phyloP scores from a whole-genome alignment of 2,888 invertebrate genomes.

The Melanostoma mellinum region DNA sequence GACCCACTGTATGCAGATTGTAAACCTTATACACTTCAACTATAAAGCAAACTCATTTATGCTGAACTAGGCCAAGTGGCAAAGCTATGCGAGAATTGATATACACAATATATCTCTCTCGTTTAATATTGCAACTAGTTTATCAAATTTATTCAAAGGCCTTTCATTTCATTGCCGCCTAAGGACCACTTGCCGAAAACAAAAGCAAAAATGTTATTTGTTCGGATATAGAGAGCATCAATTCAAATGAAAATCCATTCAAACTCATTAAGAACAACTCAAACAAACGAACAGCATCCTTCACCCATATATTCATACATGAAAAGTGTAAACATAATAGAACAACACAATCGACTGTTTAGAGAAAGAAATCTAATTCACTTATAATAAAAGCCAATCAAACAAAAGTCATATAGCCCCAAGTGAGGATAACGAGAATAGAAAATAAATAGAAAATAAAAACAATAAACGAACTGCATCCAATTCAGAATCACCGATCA shows the following conservation, averaged over 20 bases:
- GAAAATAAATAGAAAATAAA: constrained; percentile 21
- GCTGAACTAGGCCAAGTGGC: too few species aligned
- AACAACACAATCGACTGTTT: constrained; percentile 39
- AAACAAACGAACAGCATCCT: constrained; percentile 49
- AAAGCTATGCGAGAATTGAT: too few species aligned
- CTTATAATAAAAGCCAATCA: constrained; percentile 49
- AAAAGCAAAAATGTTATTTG: too few species aligned
- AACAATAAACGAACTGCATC: neutral
- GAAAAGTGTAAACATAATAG: constrained; percentile 32
- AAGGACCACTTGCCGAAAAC: too few species aligned
- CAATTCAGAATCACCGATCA: constrained; percentile 14
- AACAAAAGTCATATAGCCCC: constrained; percentile 55
- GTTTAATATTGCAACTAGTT: too few species aligned
- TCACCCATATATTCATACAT: constrained; percentile 30
- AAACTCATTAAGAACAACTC: constrained; percentile 13
- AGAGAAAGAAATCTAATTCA: constrained; percentile 53
- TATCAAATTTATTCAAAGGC: too few species aligned
- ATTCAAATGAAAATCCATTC: neutral
- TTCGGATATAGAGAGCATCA: too few species aligned
- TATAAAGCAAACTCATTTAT: too few species aligned
- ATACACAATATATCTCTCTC: too few species aligned
- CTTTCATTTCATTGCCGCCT: too few species aligned
- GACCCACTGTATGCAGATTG: too few species aligned
- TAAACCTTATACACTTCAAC: too few species aligned
- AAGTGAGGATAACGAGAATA: constrained; percentile 55